Base-by-base conservation (phyloP, 2,888 invertebrate genomes). In the Ichneumoninae sp. region DNA sequence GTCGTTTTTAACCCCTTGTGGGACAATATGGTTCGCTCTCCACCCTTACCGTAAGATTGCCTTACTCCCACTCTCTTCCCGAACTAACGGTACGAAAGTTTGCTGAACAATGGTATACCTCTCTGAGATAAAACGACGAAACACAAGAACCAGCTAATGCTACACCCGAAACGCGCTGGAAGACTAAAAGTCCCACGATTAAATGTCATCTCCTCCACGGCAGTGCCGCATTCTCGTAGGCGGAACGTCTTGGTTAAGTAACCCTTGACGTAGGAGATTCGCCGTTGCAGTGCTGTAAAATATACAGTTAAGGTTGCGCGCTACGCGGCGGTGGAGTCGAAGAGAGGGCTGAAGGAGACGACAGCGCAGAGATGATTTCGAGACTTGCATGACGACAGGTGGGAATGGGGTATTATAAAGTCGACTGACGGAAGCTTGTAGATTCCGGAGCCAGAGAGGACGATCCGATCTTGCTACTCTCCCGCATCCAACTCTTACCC, bases 331-430 rank as follows among this genome's bases (percentile, higher is more conserved):
- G 62, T 54, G 33, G 26, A 54, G 76, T 62, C 40, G 40, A 19
- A 47, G 62, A 26, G 33, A 62, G 50, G n/a, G 52, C n/a, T n/a
- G 36, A 47, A 66, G 62, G 57, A 70, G 70, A 71, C 72, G 79
- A 83, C 75, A 70, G 47, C 13, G 52, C 75, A 52, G 78, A 66
- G 83, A 52, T 75, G 75, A 80, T 70, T 83, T 62, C 40, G 71
- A 69, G 80, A 68, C 71, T 71, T 40, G 80, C 57, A 77, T 47
- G 76, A 50, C 77, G 83, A 80, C 81, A 80, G 77, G 80, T 83
- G 77, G 83, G 77, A 80, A 80, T 83, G 72, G 83, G 68, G 71
- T 80, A 80, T 83, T 83, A 83, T 83, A 83, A 80, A 83, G 76
- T 83, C 76, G 62, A 77, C 80, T 77, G 80, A 83, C 72, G 72